Base-by-base conservation (phyloP, 1,140 invertebrate species). In the Papilio machaon region DNA sequence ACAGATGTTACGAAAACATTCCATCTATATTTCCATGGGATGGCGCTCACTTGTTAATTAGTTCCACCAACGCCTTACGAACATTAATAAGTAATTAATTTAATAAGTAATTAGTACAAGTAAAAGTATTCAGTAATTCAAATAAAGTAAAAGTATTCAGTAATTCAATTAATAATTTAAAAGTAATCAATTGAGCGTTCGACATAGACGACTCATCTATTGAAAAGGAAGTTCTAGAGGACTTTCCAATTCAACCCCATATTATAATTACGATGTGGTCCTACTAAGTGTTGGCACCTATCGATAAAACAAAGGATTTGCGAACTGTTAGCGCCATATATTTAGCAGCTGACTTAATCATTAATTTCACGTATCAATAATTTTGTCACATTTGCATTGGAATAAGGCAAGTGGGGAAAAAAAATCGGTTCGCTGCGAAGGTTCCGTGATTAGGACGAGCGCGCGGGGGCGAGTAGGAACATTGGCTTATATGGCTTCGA, bases 391-490 rank as follows among this genome's bases (percentile, higher is more conserved):
- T 87, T 86, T 83, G 80, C 85, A 88, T 85, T 87, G 83, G 46
- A 78, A 73, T 85, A 85, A 85, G 82, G 82, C 58, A 82, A 49
- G 82, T 81, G 77, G 83, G 81, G 83, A 47, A 60, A 77, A 77
- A 86, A 88, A 89, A 88, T 85, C 75, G 82, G 75, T 74, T 82
- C 76, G 73, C 67, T 73, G 81, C 78, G 81, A 82, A 79, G 83
- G 84, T 88, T 89, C 83, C 86, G 85, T 85, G 82, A 87, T 87
- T 85, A 85, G 81, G 82, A 83, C 81, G 80, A 64, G 52, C 79
- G 85, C 79, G 89, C 88, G 92, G 92, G 92, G 93, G 93, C 91
- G 91, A 92, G 84, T 91, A 92, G 91, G 90, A 91, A 93, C 88
- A 90, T 88, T 82, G 82, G 88, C 91, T 86, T 93, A 92, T 93